Evolutionary conservation across 1,140 invertebrate species (phyloP), one percentile per base, ranked within the genome.

Genomic region (Brachionus asplanchnoidis): DNA sequence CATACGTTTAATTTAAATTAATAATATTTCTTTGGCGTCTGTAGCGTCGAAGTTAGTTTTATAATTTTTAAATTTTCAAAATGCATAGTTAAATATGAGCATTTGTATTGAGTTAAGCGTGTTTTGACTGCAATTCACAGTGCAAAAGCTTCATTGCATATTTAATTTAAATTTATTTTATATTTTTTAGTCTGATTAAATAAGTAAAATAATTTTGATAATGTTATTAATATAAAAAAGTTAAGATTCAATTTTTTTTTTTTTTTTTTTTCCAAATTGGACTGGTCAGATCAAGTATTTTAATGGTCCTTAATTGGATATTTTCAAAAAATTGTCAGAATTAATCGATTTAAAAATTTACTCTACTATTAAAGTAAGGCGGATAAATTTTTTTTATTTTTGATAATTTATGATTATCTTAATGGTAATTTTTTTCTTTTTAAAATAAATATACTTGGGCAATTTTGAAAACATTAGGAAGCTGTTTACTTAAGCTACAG

Each of bases 1-100:
- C 44, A 77, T 77, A 77, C 44, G 73, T 77, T 77, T 50, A 50
- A 36, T 50, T 77, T 46, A 14, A 77, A 50, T 26, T 77, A 46
- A 77, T 44, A 77, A 77, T 77, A 20, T 20, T 60, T 77, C 46
- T 44, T 46, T 46, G 46, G 73, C 73, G 73, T 77, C 73, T 77
- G 46, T 77, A 77, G 73, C 73, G 73, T 77, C 73, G 73, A 50
- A 77, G n/a, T 77, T 40, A 20, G 36, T 60, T 60, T 53, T 60
- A 60, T 60, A 60, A 60, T 68, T 68, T 68, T n/a, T 23, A 68
- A 68, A 28, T 68, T 68, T 68, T 23, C 17, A 68, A 40, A 32
- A 32, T 68, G 66, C 66, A 68, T 32, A 68, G 26, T 68, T 68
- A 5, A 32, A 11, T n/a, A 32, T 32, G 66, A 68, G 26, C 26